Conservation (phyloP, 2,888 invertebrate species). For the Dicranocentrus wangi region DNA sequence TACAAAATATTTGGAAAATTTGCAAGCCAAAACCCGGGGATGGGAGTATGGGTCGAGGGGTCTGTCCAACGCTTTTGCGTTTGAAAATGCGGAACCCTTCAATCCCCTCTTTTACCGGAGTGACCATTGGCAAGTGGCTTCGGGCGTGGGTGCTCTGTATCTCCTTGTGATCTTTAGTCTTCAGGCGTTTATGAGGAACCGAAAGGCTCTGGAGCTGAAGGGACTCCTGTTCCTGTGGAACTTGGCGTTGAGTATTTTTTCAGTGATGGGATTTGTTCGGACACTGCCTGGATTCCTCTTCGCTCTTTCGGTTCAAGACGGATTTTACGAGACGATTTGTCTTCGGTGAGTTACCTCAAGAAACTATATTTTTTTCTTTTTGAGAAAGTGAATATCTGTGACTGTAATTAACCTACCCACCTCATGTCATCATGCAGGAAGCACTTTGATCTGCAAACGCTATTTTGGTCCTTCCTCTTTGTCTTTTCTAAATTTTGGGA, state of each 20-base stretch:
- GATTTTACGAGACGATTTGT: conserved; percentile 93
- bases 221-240: conserved; percentile 94
- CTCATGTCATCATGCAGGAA: conserved; percentile 89
- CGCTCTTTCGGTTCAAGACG: conserved; percentile 80
- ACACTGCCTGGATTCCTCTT: conserved; percentile 94
- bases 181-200: conserved; percentile 92
- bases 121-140: conserved; percentile 94
- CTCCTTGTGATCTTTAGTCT: conserved; percentile 95
- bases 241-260: conserved; percentile 91
- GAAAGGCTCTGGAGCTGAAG: conserved; percentile 91
- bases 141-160: conserved; percentile 91
- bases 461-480: no score
- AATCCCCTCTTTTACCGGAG: conserved; percentile 25
- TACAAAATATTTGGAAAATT: no score
- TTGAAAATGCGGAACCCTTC: conserved; percentile 33
- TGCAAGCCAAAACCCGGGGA: no score
- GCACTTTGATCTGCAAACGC: no score
- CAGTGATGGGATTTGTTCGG: conserved; percentile 92
- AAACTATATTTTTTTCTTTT: conserved; percentile 30
- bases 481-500: no score
- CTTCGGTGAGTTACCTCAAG: conserved; percentile 80
- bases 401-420: conserved; percentile 22
- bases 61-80: no score
- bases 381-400: conserved; percentile 45
- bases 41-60: no score